Conservation (phyloP, 2,113 vertebrate genomes). For the Otis tarda region DNA sequence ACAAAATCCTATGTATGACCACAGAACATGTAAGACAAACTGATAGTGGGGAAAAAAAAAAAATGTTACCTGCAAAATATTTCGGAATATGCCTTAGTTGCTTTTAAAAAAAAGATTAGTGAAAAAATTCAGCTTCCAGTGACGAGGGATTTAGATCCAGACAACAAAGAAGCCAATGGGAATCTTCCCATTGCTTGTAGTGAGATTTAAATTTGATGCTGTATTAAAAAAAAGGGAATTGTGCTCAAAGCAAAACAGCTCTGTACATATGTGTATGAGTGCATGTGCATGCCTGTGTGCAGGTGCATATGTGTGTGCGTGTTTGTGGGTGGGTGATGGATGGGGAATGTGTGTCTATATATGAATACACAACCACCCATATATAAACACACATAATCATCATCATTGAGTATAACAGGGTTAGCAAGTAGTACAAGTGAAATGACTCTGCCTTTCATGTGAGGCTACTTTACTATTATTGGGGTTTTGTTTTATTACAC, state of each 20-base stretch:
- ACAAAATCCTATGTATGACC: background rate
- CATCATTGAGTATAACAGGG: background rate
- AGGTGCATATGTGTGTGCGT: background rate
- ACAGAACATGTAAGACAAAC: conserved; percentile 7
- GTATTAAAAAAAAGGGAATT: background rate
- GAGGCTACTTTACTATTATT: background rate
- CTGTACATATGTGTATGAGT: background rate
- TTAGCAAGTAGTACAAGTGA: conserved; percentile 51
- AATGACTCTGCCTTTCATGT: background rate
- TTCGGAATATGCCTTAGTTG: background rate
- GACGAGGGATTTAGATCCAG: background rate
- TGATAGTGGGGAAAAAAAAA: background rate
- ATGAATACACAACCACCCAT: background rate
- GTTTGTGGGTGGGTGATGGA: background rate
- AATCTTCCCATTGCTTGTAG: background rate
- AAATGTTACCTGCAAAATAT: background rate
- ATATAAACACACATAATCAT: conserved; percentile 17
- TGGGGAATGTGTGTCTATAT: background rate
- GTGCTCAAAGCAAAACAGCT: background rate
- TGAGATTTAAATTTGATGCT: background rate
- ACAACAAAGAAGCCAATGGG: background rate
- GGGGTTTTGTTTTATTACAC: background rate
- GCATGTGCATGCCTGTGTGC: background rate
- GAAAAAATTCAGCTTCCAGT: background rate
- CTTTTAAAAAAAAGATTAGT: background rate